Evolutionary conservation across 2,888 invertebrate species (phyloP).

Genomic region (Drosophila prostipennis): DNA sequence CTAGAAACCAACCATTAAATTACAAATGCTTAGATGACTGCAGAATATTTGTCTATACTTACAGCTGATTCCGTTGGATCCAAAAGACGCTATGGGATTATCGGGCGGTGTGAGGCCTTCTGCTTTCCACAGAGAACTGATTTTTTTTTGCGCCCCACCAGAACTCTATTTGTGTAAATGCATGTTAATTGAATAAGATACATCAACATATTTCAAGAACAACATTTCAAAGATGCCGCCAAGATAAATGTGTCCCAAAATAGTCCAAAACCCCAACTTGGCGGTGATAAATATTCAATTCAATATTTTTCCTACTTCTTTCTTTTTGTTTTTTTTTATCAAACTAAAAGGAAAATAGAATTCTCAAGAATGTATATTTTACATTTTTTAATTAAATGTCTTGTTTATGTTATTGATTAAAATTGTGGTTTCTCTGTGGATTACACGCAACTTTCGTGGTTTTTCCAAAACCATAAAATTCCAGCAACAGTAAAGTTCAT

Average conservation of each 20-base stretch:
- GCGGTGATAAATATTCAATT: not conserved
- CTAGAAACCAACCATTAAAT: not conserved
- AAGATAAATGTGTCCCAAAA: conserved; percentile 1
- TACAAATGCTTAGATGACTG: not conserved
- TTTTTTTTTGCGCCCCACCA: not conserved
- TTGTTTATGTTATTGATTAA: not conserved
- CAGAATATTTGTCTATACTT: not conserved
- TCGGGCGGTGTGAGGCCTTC: not conserved
- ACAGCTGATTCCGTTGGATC: not conserved
- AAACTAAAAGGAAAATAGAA: too few relatives aligned
- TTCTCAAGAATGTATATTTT: too few relatives aligned
- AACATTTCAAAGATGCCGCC: conserved; percentile 5
- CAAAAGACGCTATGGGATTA: not conserved
- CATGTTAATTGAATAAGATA: not conserved
- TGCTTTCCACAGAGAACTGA: conserved; percentile 11
- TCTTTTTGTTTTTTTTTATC: too few relatives aligned
- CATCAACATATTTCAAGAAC: not conserved
- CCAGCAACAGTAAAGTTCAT: not conserved
- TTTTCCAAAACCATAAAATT: not conserved
- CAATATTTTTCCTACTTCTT: not conserved
- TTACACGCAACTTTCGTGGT: not conserved
- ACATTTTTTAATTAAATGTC: not conserved
- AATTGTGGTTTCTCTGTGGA: not conserved
- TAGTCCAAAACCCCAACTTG: not conserved
- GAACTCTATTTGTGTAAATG: not conserved